A percentile compares a stretch with the other conserved stretches of the same genome.
Conservation (phyloP, 2,888 invertebrate genomes). For the Flexamia atlantica region DNA sequence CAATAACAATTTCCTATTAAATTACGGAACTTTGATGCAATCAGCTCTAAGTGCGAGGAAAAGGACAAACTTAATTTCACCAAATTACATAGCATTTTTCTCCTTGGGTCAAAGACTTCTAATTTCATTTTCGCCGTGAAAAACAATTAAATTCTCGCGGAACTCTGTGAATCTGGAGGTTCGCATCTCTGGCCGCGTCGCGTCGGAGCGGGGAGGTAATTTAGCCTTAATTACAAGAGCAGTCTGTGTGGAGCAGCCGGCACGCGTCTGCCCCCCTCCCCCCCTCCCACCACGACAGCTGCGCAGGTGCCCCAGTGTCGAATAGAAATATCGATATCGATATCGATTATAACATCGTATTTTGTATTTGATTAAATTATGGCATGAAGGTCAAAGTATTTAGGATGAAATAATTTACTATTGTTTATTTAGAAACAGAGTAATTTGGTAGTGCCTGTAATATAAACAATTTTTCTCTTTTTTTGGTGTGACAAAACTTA, state of each 20-base stretch:
- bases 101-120: neutral
- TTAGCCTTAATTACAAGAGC: neutral
- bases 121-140: slow-evolving; percentile 29
- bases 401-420: too few relatives aligned
- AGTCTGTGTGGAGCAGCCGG: neutral
- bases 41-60: neutral
- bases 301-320: neutral
- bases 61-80: slow-evolving; percentile 8
- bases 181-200: neutral
- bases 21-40: neutral
- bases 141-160: slow-evolving; percentile 15
- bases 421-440: too few relatives aligned
- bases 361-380: too few relatives aligned
- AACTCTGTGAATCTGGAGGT: neutral
- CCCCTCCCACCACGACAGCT: neutral
- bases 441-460: too few relatives aligned
- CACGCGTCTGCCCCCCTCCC: neutral
- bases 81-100: neutral
- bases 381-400: too few relatives aligned
- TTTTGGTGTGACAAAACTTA: too few relatives aligned
- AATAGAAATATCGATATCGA: too few relatives aligned
- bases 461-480: too few relatives aligned
- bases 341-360: too few relatives aligned
- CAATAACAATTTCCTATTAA: neutral
- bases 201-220: neutral